Percentiles rank a stretch among this genome's conserved stretches.
These are phyloP conservation scores for Lordiphosa fenestrarum DNA, from an alignment of 2,888 invertebrate species.

Conservation along the genomic window DNA sequence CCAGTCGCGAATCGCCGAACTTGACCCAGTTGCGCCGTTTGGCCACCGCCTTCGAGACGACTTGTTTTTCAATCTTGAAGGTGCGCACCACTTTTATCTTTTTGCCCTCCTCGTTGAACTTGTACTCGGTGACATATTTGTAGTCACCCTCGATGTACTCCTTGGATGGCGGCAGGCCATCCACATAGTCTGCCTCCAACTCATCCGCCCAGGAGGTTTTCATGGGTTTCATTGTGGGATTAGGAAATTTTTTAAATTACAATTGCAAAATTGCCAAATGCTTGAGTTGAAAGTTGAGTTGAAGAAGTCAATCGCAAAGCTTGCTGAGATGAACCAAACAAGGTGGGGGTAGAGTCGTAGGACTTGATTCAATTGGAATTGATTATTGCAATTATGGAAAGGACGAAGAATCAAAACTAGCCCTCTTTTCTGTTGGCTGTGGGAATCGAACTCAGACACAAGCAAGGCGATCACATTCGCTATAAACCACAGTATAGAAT, in stretches of 20 bases:
- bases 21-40: constrained; percentile 96
- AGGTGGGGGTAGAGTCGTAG: too few species aligned
- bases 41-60: constrained; percentile 94
- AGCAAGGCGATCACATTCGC: too few species aligned
- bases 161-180: constrained; percentile 86
- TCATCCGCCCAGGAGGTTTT: constrained; percentile 98
- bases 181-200: constrained; percentile 92
- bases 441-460: too few species aligned
- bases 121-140: constrained; percentile 96
- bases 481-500: too few species aligned
- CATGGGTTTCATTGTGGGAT: constrained; percentile 83
- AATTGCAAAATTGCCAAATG: background rate
- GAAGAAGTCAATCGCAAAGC: too few species aligned
- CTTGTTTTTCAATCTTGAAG: constrained; percentile 94
- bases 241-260: background rate
- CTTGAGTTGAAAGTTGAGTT: too few species aligned
- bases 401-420: too few species aligned
- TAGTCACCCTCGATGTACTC: constrained; percentile 91
- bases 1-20: constrained; percentile 93
- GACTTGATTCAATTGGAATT: too few species aligned
- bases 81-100: constrained; percentile 93
- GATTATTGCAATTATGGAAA: too few species aligned
- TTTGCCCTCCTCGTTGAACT: constrained; percentile 93
- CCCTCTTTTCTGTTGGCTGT: too few species aligned
- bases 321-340: too few species aligned